Percentiles rank a stretch among this genome's conserved stretches.
phyloP scores from a whole-genome alignment of 2,888 invertebrate species.

The Limnephilus rhombicus region DNA sequence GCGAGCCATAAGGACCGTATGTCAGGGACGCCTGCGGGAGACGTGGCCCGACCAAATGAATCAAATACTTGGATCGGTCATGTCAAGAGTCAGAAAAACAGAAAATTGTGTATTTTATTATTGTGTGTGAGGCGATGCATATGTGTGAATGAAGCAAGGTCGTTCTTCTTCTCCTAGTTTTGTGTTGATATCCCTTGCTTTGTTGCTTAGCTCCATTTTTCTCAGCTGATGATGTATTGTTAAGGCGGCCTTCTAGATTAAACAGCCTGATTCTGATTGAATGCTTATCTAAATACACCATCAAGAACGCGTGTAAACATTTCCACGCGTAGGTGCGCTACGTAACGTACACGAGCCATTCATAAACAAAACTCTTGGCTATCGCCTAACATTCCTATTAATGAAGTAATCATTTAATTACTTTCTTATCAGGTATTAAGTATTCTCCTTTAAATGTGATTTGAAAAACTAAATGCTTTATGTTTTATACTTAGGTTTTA shows the following conservation, averaged over 20 bases:
- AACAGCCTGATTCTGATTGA: not conserved
- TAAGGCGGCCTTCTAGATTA: not conserved
- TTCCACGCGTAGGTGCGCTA: not conserved
- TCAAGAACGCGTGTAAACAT: not conserved
- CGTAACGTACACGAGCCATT: not conserved
- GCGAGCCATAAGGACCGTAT: not conserved
- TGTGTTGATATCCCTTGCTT: not conserved
- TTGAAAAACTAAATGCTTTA: not conserved
- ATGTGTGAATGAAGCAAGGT: not conserved
- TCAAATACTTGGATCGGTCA: not conserved
- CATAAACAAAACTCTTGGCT: not conserved
- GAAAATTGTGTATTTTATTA: not conserved
- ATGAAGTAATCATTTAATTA: not conserved
- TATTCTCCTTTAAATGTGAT: not conserved
- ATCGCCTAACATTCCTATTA: not conserved
- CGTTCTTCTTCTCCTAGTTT: too few relatives aligned
- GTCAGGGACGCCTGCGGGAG: not conserved
- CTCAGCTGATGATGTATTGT: not conserved
- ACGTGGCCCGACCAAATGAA: not conserved
- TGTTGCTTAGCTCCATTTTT: not conserved
- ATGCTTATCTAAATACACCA: not conserved
- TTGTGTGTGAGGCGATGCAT: not conserved
- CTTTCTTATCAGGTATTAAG: not conserved
- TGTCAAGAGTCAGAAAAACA: not conserved
- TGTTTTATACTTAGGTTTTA: too few relatives aligned